phyloP scores from a whole-genome alignment of 2,888 invertebrate species.

The Suillia variegata region DNA sequence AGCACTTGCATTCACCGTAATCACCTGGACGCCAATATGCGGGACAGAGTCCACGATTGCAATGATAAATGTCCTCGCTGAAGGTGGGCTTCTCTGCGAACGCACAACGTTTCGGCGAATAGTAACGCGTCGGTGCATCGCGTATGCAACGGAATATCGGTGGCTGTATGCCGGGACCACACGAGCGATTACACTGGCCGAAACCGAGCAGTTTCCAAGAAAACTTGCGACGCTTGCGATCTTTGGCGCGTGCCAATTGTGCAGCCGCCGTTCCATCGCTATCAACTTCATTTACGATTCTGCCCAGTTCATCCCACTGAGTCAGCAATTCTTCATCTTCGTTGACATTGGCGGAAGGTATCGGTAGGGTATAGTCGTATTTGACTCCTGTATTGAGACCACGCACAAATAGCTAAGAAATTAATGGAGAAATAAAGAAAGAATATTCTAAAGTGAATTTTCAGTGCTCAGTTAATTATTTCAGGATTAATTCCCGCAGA shows the following conservation, averaged over 20 bases:
- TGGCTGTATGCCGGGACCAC: conserved; percentile 67
- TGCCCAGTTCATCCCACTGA: conserved; percentile 52
- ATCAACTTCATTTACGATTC: conserved; percentile 47
- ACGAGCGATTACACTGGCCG: conserved; percentile 78
- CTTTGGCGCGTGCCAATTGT: conserved; percentile 38
- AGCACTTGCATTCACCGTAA: conserved; percentile 84
- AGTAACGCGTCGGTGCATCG: conserved; percentile 68
- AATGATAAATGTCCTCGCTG: conserved; percentile 67
- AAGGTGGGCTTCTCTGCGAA: conserved; percentile 66
- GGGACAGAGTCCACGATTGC: conserved; percentile 78
- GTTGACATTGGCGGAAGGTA: conserved; percentile 59
- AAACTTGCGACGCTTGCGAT: conserved; percentile 65
- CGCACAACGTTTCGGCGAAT: conserved; percentile 71
- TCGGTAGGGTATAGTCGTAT: conserved; percentile 83
- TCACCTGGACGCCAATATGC: conserved; percentile 77
- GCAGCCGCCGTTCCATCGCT: conserved; percentile 29
- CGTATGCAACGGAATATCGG: conserved; percentile 66
- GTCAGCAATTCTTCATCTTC: conserved; percentile 56
- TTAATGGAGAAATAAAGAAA: neutral
- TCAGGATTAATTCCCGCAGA: no score
- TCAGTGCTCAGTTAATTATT: no score
- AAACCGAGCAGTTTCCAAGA: conserved; percentile 79
- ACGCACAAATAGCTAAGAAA: conserved; percentile 75
- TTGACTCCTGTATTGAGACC: conserved; percentile 83
- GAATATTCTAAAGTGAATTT: neutral